Evolutionary conservation across 2,113 vertebrate species (phyloP), one percentile per base, ranked within the genome.

Genomic region (Labeo rohita): DNA sequence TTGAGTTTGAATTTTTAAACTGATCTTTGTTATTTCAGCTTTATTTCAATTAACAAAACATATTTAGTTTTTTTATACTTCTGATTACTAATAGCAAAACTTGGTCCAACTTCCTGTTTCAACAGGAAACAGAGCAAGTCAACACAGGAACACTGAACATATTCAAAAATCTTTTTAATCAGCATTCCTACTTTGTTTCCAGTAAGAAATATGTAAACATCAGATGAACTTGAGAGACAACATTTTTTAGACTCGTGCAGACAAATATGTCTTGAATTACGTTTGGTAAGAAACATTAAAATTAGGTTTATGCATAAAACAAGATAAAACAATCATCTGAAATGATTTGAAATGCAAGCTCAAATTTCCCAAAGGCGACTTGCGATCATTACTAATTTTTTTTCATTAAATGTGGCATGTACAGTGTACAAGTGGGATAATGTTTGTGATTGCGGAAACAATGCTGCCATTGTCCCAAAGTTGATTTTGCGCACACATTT

Each of bases 391-490:
- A 8, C 28, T 28, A 28, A 28, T 28, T 28, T 43, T 56, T 52
- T 34, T 56, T 78, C 50, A 54, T 56, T 54, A 61, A n/a, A 79
- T 12, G 34, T 61, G 77, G 18, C 11, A 43, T 54, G 28, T 6
- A 54, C 28, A 78, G 43, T 74, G 43, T 47, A 77, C 13, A 13
- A 28, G 77, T n/a, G 13, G 77, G 54, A 23, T 56, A 39, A 39
- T 21, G 16, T 56, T 79, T 79, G 52, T 61, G 54, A 80, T 61
- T 61, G 54, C 45, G 54, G 45, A 80, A 80, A 80, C 54, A 80
- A 61, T 61, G 77, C 77, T n/a, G 21, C 54, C 54, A 21, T 79
- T 79, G 76, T 79, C 52, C 18, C 54, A 28, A 49, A 13, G 45
- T 6, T 74, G 72, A 74, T 49, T 74, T 74, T 49, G 11, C 1